phyloP scores from a whole-genome alignment of 1,140 invertebrate genomes.

The Lordiphosa clarofinis region DNA sequence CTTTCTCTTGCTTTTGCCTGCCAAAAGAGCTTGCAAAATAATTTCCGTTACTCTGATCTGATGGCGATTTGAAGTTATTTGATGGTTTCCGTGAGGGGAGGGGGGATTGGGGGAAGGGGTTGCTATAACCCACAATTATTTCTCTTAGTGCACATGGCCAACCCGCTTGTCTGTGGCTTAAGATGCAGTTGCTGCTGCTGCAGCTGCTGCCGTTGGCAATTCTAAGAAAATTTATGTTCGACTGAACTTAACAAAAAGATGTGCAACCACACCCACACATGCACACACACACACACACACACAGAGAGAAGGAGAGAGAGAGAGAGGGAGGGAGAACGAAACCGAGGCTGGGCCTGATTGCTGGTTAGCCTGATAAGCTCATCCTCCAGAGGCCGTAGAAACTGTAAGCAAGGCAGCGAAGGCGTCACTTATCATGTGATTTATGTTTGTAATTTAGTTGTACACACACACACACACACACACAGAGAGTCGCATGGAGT shows the following conservation, averaged over 20 bases:
- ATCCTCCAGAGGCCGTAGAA: conserved; percentile 3
- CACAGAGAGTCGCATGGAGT: neutral
- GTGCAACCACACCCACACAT: conserved; percentile 31
- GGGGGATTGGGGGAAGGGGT: no score
- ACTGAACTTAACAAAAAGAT: conserved; percentile 52
- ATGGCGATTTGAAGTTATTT: no score
- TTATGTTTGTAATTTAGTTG: conserved; percentile 59
- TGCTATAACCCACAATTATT: neutral
- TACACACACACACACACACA: conserved; percentile 4
- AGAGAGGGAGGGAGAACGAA: conserved; percentile 5
- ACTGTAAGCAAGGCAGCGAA: conserved; percentile 13
- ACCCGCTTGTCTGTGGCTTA: conserved; percentile 24
- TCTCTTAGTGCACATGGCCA: conserved; percentile 4
- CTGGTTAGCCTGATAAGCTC: conserved; percentile 53
- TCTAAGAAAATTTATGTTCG: conserved; percentile 54
- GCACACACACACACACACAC: neutral
- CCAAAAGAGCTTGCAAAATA: neutral
- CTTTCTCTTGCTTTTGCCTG: no score
- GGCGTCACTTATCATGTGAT: conserved; percentile 59
- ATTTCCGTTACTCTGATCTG: conserved; percentile 2
- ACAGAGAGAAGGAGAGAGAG: conserved; percentile 6
- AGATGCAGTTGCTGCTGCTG: conserved; percentile 24
- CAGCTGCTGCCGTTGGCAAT: conserved; percentile 52
- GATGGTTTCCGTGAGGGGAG: no score
- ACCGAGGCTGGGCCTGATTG: conserved; percentile 37